These are phyloP conservation scores for Chironomus tentans DNA, from an alignment of 2,888 invertebrate genomes.

Conservation along the genomic window DNA sequence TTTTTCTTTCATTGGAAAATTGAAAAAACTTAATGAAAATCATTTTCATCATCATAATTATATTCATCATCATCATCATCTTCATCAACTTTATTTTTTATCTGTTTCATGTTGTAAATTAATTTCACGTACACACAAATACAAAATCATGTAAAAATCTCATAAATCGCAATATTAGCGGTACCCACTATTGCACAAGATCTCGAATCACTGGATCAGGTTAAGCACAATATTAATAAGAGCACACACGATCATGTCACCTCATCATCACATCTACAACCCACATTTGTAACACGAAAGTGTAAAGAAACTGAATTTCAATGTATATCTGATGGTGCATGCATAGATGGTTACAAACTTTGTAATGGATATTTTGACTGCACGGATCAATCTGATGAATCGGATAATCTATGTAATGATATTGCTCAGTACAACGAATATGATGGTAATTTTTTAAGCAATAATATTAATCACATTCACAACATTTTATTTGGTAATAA, in stretches of 20 bases:
- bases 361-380: slow-evolving; percentile 52
- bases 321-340: slow-evolving; percentile 51
- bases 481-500: background rate
- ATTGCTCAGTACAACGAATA: slow-evolving; percentile 31
- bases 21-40: no score
- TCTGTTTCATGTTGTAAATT: background rate
- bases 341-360: slow-evolving; percentile 50
- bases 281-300: background rate
- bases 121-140: background rate
- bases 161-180: background rate
- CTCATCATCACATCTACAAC: background rate
- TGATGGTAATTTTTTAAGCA: background rate
- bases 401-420: slow-evolving; percentile 43
- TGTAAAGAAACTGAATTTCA: slow-evolving; percentile 47
- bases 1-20: no score
- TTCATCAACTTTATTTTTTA: background rate
- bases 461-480: background rate
- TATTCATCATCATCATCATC: background rate
- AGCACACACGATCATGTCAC: no score
- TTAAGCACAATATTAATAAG: background rate
- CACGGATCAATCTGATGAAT: slow-evolving; percentile 54
- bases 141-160: no score
- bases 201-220: background rate
- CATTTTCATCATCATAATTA: no score
- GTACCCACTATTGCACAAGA: background rate